Base-by-base conservation (phyloP, 2,888 invertebrate genomes). In the Drosophila neotestacea region DNA sequence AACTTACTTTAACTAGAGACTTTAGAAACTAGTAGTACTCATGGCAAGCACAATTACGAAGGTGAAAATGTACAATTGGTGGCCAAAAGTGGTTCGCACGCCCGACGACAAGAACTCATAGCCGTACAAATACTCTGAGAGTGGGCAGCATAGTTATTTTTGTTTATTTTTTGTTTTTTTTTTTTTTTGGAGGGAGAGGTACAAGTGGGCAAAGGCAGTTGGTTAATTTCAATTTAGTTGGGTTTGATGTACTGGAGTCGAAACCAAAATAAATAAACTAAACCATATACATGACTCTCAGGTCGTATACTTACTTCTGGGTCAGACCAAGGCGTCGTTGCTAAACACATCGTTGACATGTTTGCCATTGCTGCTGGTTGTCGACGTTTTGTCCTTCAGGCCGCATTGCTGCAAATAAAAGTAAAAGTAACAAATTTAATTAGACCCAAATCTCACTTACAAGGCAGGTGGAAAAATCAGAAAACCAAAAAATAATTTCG, bases 311-410 rank as follows among this genome's bases (percentile, higher is more conserved):
- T 89, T 77, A 92, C 92, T 92, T 89, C 87, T 85, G 85, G 91
- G 92, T 92, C 92, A 92, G 90, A 92, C 92, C 83, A 88, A 78
- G 67, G 90, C 90, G 73, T 92, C 92, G 70, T 92, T 91, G 85
- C 91, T 92, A 79, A 90, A 90, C 75, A 92, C 92, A 79, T 92
- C 92, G 85, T 92, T 92, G 86, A 92, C 91, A 86, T 92, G 92
- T 77, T 92, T 92, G 73, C 59, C 54, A 47, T 68, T 59, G 73
- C 67, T 74, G 69, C 63, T 68, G 59, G 16, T 60, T 64, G 88
- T 34, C 47, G 74, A 54, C 48, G 81, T 75, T 65, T 92, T 92
- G 46, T 92, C 92, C 74, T 92, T 92, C 63, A 91, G 81, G 48
- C 90, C 90, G 73, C 92, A 92, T 90, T 92, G 92, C 92, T 92